A percentile compares a stretch with the other conserved stretches of the same genome.
These are phyloP conservation scores for Dioctria linearis DNA, from an alignment of 2,888 invertebrate species.

Conservation along the genomic window DNA sequence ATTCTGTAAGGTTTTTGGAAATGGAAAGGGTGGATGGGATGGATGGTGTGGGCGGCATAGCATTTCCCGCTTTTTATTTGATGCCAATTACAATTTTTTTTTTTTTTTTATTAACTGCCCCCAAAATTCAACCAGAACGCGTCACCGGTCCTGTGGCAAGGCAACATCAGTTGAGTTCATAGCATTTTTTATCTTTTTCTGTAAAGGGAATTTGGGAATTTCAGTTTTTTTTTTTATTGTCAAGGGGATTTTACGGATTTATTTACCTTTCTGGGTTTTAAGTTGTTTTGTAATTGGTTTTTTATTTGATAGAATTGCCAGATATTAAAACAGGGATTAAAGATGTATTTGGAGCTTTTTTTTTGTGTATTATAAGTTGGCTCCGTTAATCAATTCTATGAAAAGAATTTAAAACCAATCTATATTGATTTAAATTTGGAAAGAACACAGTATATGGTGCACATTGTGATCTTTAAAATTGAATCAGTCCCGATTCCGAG, in stretches of 20 bases:
- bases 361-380: too few relatives aligned
- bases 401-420: too few relatives aligned
- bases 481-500: too few relatives aligned
- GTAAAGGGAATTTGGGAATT: not conserved
- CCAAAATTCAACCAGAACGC: conserved; percentile 24
- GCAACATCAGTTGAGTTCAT: not conserved
- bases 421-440: too few relatives aligned
- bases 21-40: not conserved
- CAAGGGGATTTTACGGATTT: conserved; percentile 33
- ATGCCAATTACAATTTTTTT: conserved; percentile 56
- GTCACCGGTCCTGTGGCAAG: conserved; percentile 4
- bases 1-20: conserved; percentile 5
- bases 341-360: too few relatives aligned
- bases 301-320: not conserved
- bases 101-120: conserved; percentile 46
- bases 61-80: conserved; percentile 54
- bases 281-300: not conserved
- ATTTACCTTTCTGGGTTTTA: not conserved
- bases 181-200: not conserved
- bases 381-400: too few relatives aligned
- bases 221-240: conserved; percentile 1
- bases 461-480: too few relatives aligned
- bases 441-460: too few relatives aligned
- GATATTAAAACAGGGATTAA: too few relatives aligned
- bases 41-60: not conserved